Evolutionary conservation across 1,140 invertebrate species (phyloP).

Genomic region (Zaprionus kolodkinae): DNA sequence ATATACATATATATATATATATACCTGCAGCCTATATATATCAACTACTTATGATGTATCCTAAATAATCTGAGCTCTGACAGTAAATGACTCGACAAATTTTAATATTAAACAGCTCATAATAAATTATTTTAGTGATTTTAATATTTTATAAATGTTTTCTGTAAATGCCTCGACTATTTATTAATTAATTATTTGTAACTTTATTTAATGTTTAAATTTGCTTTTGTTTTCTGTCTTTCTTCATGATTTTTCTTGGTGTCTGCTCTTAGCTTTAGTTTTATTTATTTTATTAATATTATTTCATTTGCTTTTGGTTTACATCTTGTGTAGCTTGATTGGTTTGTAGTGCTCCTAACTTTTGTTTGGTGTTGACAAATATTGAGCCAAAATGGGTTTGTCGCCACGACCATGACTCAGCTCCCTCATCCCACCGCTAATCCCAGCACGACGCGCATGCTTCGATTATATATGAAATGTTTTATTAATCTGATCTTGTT

Average conservation of each 20-base stretch:
- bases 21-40: no score
- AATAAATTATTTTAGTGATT: no score
- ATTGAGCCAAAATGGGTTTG: conserved; percentile 53
- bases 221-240: not conserved
- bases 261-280: not conserved
- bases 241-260: not conserved
- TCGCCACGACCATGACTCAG: conserved; percentile 34
- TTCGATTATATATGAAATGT: not conserved
- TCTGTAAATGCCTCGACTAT: not conserved
- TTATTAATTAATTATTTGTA: not conserved
- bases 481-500: conserved; percentile 5
- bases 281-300: conserved; percentile 24
- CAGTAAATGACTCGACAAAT: no score
- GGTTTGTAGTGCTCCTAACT: conserved; percentile 25
- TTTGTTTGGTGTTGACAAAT: conserved; percentile 54
- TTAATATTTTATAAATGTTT: no score
- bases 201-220: not conserved
- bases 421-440: conserved; percentile 9
- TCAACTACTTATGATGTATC: no score
- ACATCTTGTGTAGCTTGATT: conserved; percentile 10
- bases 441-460: conserved; percentile 58
- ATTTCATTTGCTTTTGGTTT: conserved; percentile 30
- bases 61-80: no score
- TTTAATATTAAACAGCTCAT: no score
- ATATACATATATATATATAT: no score